Percentiles rank a stretch among this genome's conserved stretches.
These are phyloP conservation scores for Sternarchorhynchus goeldii DNA, from an alignment of 2,797 vertebrate species.

Conservation along the genomic window DNA sequence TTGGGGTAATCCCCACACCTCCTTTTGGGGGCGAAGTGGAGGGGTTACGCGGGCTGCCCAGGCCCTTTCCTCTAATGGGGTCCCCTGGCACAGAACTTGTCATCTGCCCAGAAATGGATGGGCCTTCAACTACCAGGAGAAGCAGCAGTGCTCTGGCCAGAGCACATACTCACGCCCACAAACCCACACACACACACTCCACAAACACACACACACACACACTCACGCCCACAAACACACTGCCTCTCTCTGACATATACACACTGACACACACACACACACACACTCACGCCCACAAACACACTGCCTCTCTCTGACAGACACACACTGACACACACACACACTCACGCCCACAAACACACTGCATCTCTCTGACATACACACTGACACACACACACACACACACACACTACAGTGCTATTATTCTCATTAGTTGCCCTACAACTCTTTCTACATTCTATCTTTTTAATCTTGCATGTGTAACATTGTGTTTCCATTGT, in stretches of 20 bases:
- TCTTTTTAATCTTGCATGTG: not conserved
- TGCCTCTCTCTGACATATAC: too few species aligned
- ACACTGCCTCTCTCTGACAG: too few species aligned
- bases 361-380: too few species aligned
- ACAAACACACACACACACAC: conserved; percentile 28
- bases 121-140: conserved; percentile 48
- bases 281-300: too few species aligned
- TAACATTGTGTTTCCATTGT: not conserved
- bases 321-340: not conserved
- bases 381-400: conserved; percentile 28
- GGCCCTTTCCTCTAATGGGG: conserved; percentile 80
- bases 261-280: too few species aligned
- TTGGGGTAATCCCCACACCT: conserved; percentile 57
- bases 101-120: conserved; percentile 75
- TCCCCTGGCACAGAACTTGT: conserved; percentile 82
- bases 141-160: not conserved
- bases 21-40: conserved; percentile 71
- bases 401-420: conserved; percentile 4
- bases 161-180: conserved; percentile 11
- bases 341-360: not conserved
- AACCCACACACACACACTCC: too few species aligned
- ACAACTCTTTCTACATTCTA: not conserved
- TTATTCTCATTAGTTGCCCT: not conserved
- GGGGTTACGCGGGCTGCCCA: conserved; percentile 72
- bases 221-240: not conserved